A percentile compares a stretch with the other conserved stretches of the same genome.
Evolutionary conservation across 2,797 vertebrate species (phyloP).

Genomic region (Columba guinea): DNA sequence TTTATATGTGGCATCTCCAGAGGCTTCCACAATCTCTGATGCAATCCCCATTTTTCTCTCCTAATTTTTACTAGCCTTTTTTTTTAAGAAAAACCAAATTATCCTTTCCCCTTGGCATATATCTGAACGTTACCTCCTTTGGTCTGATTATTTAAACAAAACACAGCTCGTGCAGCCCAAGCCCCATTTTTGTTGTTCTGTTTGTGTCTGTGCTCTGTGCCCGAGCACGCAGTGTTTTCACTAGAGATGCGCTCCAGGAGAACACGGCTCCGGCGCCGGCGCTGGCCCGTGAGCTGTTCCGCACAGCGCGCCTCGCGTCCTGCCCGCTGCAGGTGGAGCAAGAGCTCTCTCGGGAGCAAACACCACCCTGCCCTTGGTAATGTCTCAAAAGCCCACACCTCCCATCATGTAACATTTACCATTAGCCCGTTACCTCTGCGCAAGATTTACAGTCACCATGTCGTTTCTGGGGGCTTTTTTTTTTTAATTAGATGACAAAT

Average conservation of each 20-base stretch:
- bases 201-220: background rate
- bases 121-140: background rate
- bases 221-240: background rate
- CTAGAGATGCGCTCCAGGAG: background rate
- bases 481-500: background rate
- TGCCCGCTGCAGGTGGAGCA: background rate
- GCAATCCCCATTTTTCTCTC: background rate
- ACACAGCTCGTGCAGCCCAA: background rate
- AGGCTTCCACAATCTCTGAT: background rate
- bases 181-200: background rate
- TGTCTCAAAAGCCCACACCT: background rate
- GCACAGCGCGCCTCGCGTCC: background rate
- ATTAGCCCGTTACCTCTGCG: background rate
- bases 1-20: background rate
- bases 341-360: conserved; percentile 9
- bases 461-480: background rate
- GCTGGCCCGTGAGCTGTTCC: background rate
- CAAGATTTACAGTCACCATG: background rate
- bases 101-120: background rate
- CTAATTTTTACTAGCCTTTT: background rate
- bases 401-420: conserved; percentile 13
- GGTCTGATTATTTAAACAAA: background rate
- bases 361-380: background rate
- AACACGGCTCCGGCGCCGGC: background rate
- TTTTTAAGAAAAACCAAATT: background rate